Percentiles rank a stretch among this genome's conserved stretches.
Conservation (phyloP, 2,113 vertebrate genomes). For the Dromaius novaehollandiae region DNA sequence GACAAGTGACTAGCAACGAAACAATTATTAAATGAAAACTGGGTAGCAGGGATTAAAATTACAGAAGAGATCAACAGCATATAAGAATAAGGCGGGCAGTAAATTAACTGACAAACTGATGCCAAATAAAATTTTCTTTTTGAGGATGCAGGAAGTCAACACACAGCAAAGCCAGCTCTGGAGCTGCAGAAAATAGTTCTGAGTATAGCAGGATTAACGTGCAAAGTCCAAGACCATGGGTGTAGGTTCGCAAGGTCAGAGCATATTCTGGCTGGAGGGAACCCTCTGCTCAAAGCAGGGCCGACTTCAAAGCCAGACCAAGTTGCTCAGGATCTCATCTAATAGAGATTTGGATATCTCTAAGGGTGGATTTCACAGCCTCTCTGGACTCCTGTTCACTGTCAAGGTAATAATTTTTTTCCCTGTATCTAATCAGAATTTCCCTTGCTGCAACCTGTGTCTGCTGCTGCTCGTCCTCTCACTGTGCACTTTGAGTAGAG, state of each 20-base stretch:
- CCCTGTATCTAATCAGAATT: background rate
- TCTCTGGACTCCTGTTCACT: background rate
- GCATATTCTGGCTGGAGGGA: background rate
- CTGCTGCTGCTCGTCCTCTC: background rate
- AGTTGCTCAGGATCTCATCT: background rate
- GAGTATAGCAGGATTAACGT: background rate
- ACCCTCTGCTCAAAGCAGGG: background rate
- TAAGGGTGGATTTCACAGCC: background rate
- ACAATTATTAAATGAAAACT: background rate
- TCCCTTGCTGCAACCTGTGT: background rate
- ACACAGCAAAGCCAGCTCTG: accelerated
- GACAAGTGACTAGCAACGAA: background rate
- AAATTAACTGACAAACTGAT: background rate
- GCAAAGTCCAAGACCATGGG: background rate
- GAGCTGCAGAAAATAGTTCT: background rate
- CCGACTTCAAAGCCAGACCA: background rate
- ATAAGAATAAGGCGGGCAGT: background rate
- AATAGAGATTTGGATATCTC: background rate
- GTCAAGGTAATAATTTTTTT: accelerated
- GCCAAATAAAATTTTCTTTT: background rate
- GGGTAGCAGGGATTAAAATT: background rate
- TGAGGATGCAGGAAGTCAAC: background rate
- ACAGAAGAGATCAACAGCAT: background rate
- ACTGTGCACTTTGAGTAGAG: accelerated
- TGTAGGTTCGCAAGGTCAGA: background rate